Evolutionary conservation across 2,113 vertebrate genomes (phyloP).

Genomic region (Hypanus sabinus): DNA sequence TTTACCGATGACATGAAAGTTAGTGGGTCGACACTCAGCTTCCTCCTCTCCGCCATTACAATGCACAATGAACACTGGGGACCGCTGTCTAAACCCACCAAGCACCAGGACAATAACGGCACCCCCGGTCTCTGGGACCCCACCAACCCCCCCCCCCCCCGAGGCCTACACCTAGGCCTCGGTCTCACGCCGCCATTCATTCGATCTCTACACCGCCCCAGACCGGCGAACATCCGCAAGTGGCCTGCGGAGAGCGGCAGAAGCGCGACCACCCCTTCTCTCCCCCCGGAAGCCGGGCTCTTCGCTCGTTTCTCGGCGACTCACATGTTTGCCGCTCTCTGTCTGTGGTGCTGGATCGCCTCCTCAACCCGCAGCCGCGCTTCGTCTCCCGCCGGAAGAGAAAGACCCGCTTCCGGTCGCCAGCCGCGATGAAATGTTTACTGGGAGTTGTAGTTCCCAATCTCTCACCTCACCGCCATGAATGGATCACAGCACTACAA

Average conservation of each 20-base stretch:
- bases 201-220: conserved; percentile 38
- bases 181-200: background rate
- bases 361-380: background rate
- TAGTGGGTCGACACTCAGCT: too few species aligned
- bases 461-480: background rate
- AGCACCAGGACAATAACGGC: conserved; percentile 41
- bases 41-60: too few species aligned
- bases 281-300: conserved; percentile 39
- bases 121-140: conserved; percentile 36
- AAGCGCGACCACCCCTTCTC: background rate
- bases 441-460: background rate
- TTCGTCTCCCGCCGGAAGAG: background rate
- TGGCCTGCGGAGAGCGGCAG: conserved; percentile 43
- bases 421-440: background rate
- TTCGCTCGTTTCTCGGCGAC: background rate
- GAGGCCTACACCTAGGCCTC: conserved; percentile 43
- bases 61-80: too few species aligned
- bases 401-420: background rate
- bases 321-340: background rate
- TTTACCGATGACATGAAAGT: too few species aligned
- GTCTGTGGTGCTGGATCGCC: background rate
- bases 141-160: conserved; percentile 50
- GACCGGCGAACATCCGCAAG: background rate
- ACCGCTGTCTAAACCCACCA: background rate
- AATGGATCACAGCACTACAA: background rate